Conservation (phyloP, 1,140 invertebrate genomes). For the Brachionus sp. region DNA sequence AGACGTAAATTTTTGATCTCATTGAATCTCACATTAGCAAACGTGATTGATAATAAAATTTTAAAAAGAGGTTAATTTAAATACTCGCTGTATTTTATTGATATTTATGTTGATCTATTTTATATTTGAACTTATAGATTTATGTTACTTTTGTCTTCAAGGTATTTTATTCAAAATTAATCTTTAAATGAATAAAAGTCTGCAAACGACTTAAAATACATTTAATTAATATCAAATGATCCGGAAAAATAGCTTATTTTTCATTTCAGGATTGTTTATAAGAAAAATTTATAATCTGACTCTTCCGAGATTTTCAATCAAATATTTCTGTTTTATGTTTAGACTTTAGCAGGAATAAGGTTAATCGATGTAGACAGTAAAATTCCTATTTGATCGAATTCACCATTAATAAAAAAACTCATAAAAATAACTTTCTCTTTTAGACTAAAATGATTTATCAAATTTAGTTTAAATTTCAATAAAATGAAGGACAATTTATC, state of each 20-base stretch:
- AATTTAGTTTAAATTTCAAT: background rate
- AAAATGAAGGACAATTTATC: background rate
- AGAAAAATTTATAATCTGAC: background rate
- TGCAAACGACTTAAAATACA: constrained; percentile 1
- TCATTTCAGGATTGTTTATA: background rate
- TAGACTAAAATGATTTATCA: background rate
- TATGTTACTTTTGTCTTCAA: background rate
- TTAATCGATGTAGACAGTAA: constrained; percentile 26
- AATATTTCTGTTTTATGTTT: background rate
- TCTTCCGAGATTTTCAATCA: background rate
- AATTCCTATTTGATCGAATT: background rate
- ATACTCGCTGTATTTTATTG: background rate
- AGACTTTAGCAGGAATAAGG: background rate
- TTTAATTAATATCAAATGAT: constrained; percentile 38
- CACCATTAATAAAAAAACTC: background rate
- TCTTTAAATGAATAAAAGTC: background rate
- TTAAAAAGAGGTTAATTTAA: background rate
- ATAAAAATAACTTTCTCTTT: background rate
- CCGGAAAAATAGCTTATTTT: background rate
- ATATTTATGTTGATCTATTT: background rate
- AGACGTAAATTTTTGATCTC: background rate
- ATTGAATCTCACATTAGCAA: background rate
- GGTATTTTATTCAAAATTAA: background rate
- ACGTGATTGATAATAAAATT: constrained; percentile 3
- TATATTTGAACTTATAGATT: background rate